phyloP scores from a whole-genome alignment of 23 tunicate genomes.

The Botrylloides violaceus region DNA sequence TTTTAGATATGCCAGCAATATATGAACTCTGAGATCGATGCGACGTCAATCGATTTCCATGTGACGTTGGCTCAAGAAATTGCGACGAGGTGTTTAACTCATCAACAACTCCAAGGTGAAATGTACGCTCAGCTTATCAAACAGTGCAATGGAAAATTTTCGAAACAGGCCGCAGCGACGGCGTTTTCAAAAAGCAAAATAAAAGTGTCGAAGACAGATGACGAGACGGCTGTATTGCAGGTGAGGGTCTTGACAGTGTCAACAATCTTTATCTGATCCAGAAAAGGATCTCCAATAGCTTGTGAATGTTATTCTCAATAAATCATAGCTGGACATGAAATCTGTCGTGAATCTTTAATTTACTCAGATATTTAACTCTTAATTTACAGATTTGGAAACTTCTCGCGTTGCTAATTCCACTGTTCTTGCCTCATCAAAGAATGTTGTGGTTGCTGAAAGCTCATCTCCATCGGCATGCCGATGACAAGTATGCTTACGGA shows the following conservation, averaged over 20 bases:
- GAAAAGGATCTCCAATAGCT: too few species aligned
- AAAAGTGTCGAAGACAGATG: neutral
- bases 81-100: constrained; percentile 61
- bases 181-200: neutral
- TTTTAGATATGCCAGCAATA: constrained; percentile 62
- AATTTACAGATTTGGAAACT: constrained; percentile 71
- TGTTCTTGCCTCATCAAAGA: constrained; percentile 53
- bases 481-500: constrained; percentile 41
- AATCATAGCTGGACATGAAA: neutral
- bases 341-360: neutral
- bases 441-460: constrained; percentile 28
- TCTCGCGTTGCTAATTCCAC: constrained; percentile 59
- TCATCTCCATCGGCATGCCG: constrained; percentile 46
- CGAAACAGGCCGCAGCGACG: constrained; percentile 4
- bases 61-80: constrained; percentile 65
- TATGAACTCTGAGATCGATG: constrained; percentile 33
- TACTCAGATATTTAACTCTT: too few species aligned
- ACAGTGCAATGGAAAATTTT: constrained; percentile 48
- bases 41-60: constrained; percentile 67
- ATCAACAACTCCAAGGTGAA: constrained; percentile 50
- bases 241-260: too few species aligned
- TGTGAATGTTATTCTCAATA: too few species aligned
- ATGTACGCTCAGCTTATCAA: constrained; percentile 63
- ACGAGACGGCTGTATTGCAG: constrained; percentile 42
- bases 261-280: too few species aligned